phyloP scores from a whole-genome alignment of 2,797 vertebrate genomes.

The Gouania willdenowi region DNA sequence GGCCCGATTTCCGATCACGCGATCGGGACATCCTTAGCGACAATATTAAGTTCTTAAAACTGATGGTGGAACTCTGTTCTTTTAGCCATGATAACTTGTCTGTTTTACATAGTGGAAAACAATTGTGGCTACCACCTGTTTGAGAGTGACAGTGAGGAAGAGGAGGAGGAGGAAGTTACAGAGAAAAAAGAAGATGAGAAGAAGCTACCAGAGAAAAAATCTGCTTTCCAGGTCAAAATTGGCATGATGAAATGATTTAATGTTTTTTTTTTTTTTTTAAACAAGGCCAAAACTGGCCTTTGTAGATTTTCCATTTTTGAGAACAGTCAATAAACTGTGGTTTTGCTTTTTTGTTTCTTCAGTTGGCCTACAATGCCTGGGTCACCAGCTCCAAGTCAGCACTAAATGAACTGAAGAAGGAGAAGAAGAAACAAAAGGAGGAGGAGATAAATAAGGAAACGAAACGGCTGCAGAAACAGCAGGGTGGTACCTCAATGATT shows the following conservation, averaged over 20 bases:
- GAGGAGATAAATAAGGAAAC: conserved; percentile 58
- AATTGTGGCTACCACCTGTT: conserved; percentile 69
- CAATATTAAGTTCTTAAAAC: no score
- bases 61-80: no score
- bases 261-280: neutral
- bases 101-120: conserved; percentile 57
- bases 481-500: no score
- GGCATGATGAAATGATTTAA: neutral
- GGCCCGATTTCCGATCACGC: no score
- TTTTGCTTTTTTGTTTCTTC: conserved; percentile 7
- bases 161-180: conserved; percentile 63
- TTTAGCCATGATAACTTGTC: no score
- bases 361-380: conserved; percentile 79
- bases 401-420: conserved; percentile 67
- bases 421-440: conserved; percentile 57
- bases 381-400: conserved; percentile 70
- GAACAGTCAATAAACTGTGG: no score
- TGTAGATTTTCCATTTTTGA: no score
- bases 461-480: conserved; percentile 33
- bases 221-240: conserved; percentile 74
- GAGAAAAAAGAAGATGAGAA: conserved; percentile 62
- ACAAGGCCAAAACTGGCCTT: no score
- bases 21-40: no score
- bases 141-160: conserved; percentile 75
- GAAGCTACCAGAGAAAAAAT: conserved; percentile 62